Base-by-base conservation (phyloP, 2,113 vertebrate species). In the Thamnaconus septentrionalis region DNA sequence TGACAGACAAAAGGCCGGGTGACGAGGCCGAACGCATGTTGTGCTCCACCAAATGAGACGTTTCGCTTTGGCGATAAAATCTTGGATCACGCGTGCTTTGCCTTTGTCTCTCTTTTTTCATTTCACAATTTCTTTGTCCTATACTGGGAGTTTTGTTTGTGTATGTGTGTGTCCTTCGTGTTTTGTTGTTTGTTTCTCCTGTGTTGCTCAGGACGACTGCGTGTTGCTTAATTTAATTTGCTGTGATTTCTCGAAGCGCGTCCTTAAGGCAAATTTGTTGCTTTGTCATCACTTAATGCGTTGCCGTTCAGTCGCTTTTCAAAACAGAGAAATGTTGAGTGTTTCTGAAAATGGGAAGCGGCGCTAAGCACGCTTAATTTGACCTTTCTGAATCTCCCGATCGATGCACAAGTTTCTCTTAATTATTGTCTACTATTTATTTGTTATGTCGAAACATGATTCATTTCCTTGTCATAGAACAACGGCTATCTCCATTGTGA, bases 161-260 rank as follows among this genome's bases (percentile, higher is more conserved):
- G 4, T 53, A 12, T 46, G 41, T 69, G 53, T 66, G 67, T 41
- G 60, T 56, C 57, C 51, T 55, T 52, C 40, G 53, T 51, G 3
- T 44, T 31, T 10, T 78, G 57, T 84, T 80, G 57, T 84, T 80
- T 71, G 41, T 64, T 59, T 75, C 54, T 71, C 62, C 39, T 60
- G 61, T 66, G 76, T 83, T 79, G 59, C 73, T 69, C 63, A 61
- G 60, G 71, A 69, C 60, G 60, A 63, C 64, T 68, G 69, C 46
- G 8, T 81, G 75, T 73, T 81, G 69, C 66, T 82, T 87, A 73
- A 78, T 87, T 86, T 87, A 80, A 79, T 83, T 82, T 78, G 75
- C 61, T 80, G 75, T n/a, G 78, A 61, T 79, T 85, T 73, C 74
- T 90, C 64, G 64, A 69, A 73, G 65, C 18, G 18, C 18, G 18